A percentile compares a stretch with the other conserved stretches of the same genome.
phyloP scores from a whole-genome alignment of 2,797 vertebrate species.

The Liasis olivaceus region DNA sequence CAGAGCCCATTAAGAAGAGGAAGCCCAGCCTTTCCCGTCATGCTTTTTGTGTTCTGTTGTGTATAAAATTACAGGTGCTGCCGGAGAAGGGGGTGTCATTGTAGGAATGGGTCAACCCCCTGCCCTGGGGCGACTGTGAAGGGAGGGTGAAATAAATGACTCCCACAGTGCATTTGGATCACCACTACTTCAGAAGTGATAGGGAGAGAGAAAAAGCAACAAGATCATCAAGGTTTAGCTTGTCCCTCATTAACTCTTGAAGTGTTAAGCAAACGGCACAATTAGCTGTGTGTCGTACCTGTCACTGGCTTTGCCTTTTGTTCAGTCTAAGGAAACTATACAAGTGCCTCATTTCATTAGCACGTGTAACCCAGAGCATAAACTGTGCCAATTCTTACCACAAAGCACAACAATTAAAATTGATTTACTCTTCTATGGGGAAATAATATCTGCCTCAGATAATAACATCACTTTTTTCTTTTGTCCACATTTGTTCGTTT shows the following conservation, averaged over 20 bases:
- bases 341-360: slow-evolving; percentile 52
- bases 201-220: neutral
- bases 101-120: slow-evolving; percentile 23
- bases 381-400: slow-evolving; percentile 57
- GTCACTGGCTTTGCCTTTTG: slow-evolving; percentile 57
- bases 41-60: slow-evolving; percentile 55
- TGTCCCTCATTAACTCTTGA: slow-evolving; percentile 70
- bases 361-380: slow-evolving; percentile 47
- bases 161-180: slow-evolving; percentile 46
- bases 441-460: slow-evolving; percentile 67
- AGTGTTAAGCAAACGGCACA: slow-evolving; percentile 38
- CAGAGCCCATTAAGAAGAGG: slow-evolving; percentile 56
- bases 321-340: slow-evolving; percentile 47
- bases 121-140: neutral
- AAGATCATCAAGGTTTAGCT: slow-evolving; percentile 55
- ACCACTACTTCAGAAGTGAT: slow-evolving; percentile 15
- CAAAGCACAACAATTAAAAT: slow-evolving; percentile 63
- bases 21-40: slow-evolving; percentile 60
- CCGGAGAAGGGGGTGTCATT: slow-evolving; percentile 4
- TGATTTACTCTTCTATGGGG: slow-evolving; percentile 66
- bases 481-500: slow-evolving; percentile 38
- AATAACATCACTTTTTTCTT: slow-evolving; percentile 56
- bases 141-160: slow-evolving; percentile 52
- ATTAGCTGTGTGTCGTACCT: slow-evolving; percentile 62
- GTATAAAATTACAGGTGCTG: slow-evolving; percentile 59